phyloP scores from a whole-genome alignment of 92 coral and sea anemone genomes.

The Phenganax subtilis region DNA sequence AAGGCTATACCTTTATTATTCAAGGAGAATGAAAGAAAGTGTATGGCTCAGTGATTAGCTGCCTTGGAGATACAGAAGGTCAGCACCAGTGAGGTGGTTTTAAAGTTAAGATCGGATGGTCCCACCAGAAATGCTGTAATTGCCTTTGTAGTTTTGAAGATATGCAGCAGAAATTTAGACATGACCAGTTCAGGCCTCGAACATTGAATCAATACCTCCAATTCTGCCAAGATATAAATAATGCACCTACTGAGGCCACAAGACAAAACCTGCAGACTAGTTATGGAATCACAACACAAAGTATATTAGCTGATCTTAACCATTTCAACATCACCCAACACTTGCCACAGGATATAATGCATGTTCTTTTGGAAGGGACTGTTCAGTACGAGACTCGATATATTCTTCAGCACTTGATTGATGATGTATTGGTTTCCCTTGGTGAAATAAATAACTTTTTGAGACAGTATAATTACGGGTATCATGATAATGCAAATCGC shows the following conservation, averaged over 20 bases:
- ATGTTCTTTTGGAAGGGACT: neutral
- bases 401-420: neutral
- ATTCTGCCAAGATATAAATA: conserved; percentile 19
- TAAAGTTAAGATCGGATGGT: conserved; percentile 21
- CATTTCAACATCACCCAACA: neutral
- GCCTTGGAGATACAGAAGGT: neutral
- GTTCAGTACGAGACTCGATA: neutral
- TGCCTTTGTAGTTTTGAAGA: conserved; percentile 2
- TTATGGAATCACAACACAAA: neutral
- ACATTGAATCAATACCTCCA: neutral
- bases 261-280: conserved; percentile 12
- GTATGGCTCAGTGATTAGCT: neutral
- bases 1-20: too few species aligned
- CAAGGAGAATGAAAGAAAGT: too few species aligned
- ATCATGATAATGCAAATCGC: too few species aligned
- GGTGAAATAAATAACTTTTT: neutral
- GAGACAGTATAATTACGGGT: neutral
- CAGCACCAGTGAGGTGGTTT: neutral
- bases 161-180: conserved; percentile 20
- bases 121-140: conserved; percentile 24
- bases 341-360: neutral
- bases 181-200: neutral
- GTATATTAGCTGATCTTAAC: neutral
- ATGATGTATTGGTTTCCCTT: neutral
- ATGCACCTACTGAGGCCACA: neutral